Conservation (phyloP, 2,797 vertebrate genomes). For the Anas bahamensis region DNA sequence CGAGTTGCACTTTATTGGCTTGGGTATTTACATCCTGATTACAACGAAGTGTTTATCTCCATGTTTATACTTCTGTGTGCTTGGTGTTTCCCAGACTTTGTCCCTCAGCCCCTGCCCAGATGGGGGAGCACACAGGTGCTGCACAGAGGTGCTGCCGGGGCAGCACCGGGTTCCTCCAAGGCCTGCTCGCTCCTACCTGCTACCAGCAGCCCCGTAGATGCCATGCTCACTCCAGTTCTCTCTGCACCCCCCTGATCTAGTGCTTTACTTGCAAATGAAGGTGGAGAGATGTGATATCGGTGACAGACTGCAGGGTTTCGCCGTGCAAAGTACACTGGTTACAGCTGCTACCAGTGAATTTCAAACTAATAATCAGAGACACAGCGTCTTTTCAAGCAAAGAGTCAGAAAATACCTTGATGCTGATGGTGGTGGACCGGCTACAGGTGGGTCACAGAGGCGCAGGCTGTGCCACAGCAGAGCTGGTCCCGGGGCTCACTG, state of each 20-base stretch:
- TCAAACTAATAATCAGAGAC: neutral
- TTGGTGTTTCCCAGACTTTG: neutral
- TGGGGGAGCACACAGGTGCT: neutral
- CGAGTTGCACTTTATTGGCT: neutral
- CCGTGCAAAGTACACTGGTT: neutral
- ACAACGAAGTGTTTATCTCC: neutral
- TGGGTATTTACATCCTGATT: neutral
- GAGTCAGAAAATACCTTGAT: neutral
- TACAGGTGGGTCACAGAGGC: neutral
- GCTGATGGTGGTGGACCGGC: neutral
- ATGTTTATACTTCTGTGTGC: neutral
- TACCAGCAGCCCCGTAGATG: neutral
- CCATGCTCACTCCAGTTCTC: neutral
- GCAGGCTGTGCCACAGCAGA: neutral
- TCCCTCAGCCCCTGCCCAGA: neutral
- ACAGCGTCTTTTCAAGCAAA: neutral
- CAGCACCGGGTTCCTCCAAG: neutral
- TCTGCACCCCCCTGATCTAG: fast-evolving
- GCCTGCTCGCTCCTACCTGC: neutral
- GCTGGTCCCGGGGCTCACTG: neutral
- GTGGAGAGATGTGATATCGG: neutral
- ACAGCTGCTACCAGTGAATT: neutral
- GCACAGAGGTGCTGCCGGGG: neutral
- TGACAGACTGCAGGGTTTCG: neutral
- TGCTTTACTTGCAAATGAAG: neutral